Base-by-base conservation (phyloP, 2,888 invertebrate species). In the Drosophila atripex region DNA sequence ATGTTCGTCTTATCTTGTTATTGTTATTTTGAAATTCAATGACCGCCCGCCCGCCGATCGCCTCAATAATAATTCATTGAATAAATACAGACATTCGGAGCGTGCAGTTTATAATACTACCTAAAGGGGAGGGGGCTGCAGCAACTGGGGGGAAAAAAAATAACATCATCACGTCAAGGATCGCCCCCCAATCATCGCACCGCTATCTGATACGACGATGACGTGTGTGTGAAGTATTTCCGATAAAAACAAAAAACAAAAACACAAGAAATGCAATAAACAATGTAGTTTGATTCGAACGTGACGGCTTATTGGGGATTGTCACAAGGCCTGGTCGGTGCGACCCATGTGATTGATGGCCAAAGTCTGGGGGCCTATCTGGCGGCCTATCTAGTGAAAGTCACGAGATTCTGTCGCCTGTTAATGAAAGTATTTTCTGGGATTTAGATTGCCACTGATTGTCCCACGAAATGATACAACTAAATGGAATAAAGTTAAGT, bases 11-110 rank as follows among this genome's bases (percentile, higher is more conserved):
- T 69, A 69, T 69, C 68, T 69, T 69, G 68, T 70, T 69, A 69
- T 68, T 68, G 68, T 68, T 68, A 69, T 69, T 69, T 70, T 53
- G 69, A 69, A 69, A 69, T 69, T 69, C 71, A 69, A 70, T 69
- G 52, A 70, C 68, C 51, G 50, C 50, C 56, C 66, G 66, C 18
- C 66, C 50, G 49, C 50, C 66, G 46, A 55, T 66, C 66, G 56
- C 21, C 41, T 70, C 43, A 69, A 69, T 59, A 59, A 69, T 69
- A 69, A 69, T 69, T 69, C 69, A 70, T 70, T 69, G 69, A 70
- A 59, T 51, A 70, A 69, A 69, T 30, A 70, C 52, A 49, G 14
- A 55, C n/a, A n/a, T n/a, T n/a, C n/a, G n/a, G n/a, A n/a, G n/a
- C n/a, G n/a, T n/a, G n/a, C n/a, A n/a, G n/a, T n/a, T n/a, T n/a